These are phyloP conservation scores for Orientallactaga bullata DNA, from an alignment of 2,113 vertebrate genomes.

Conservation along the genomic window DNA sequence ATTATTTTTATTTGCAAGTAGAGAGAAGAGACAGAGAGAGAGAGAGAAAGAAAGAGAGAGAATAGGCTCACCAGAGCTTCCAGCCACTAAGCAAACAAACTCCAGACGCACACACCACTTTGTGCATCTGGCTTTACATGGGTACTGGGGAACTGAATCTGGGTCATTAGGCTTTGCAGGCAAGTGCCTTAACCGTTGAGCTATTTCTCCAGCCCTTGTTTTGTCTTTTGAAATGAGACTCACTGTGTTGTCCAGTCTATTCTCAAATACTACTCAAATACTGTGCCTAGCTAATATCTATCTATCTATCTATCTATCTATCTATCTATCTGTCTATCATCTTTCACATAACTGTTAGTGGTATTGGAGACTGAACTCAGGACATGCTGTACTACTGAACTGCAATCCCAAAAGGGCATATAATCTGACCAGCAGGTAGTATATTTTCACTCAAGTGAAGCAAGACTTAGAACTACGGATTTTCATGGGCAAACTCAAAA, in stretches of 20 bases:
- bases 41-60: no score
- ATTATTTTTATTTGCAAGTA: neutral
- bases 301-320: no score
- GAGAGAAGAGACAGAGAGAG: no score
- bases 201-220: neutral
- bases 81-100: no score
- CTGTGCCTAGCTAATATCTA: neutral
- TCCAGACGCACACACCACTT: no score
- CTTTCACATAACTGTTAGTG: neutral
- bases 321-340: no score
- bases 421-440: neutral
- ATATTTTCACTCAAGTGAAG: neutral
- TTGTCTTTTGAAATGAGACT: neutral
- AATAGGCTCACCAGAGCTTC: no score
- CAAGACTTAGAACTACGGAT: neutral
- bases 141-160: no score
- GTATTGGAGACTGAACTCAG: neutral
- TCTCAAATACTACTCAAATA: neutral
- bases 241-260: neutral
- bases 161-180: no score
- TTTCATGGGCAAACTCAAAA: constrained; percentile 15
- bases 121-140: no score
- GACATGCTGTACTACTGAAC: neutral
- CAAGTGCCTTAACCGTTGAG: no score
- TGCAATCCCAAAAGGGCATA: neutral